phyloP scores from a whole-genome alignment of 2,888 invertebrate genomes.

The Rugalucina vietnamica region DNA sequence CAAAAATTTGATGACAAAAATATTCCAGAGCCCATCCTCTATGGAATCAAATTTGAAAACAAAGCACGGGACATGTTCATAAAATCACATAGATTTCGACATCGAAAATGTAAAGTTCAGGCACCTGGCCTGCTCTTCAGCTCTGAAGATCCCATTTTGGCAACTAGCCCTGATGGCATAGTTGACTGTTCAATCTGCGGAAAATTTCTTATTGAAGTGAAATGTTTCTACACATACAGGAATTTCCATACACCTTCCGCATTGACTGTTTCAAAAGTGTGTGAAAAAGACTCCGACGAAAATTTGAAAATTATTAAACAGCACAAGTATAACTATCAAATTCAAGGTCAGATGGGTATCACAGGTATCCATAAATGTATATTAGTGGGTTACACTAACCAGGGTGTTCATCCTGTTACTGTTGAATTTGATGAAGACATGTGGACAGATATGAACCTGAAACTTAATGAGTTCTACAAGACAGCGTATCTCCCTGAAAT shows the following conservation, averaged over 20 bases:
- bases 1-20: background rate
- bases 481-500: background rate
- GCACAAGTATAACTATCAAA: background rate
- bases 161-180: slow-evolving; percentile 1
- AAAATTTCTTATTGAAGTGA: background rate
- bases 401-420: background rate
- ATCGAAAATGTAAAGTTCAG: background rate
- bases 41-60: background rate
- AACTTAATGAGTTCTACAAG: background rate
- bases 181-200: slow-evolving; percentile 1
- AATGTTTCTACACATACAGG: background rate
- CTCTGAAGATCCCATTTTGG: background rate
- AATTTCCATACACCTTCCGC: background rate
- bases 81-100: background rate
- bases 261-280: background rate
- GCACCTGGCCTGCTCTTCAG: background rate
- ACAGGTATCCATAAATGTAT: background rate
- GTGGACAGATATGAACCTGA: background rate
- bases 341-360: background rate
- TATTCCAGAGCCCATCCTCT: background rate
- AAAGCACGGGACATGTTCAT: background rate
- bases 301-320: background rate
- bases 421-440: slow-evolving; percentile 7
- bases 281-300: background rate
- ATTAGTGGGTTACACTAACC: background rate